Conservation (phyloP, 2,797 vertebrate species). For the Eutrigla gurnardus region DNA sequence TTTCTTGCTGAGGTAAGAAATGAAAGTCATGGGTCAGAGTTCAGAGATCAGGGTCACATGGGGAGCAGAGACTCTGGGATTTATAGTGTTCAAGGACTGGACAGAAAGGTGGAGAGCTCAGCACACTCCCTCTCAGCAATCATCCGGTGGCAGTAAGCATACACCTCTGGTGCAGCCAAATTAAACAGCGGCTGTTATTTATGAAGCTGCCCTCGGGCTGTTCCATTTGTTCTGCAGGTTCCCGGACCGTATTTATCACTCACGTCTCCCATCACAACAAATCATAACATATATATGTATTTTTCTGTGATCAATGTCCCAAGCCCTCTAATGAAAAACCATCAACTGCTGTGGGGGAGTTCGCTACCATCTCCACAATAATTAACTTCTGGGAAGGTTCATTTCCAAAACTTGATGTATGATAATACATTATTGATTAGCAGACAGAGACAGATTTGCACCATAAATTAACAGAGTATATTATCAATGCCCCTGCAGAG, state of each 20-base stretch:
- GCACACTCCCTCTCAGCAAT: conserved; percentile 45
- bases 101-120: conserved; percentile 12
- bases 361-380: conserved; percentile 57
- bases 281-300: conserved; percentile 47
- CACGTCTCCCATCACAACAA: conserved; percentile 63
- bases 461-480: conserved; percentile 70
- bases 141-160: conserved; percentile 43
- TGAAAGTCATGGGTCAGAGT: neutral
- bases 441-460: conserved; percentile 67
- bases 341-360: conserved; percentile 53
- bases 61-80: conserved; percentile 12
- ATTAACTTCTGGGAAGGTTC: conserved; percentile 75
- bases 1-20: neutral
- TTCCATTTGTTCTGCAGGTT: conserved; percentile 66
- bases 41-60: conserved; percentile 26
- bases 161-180: conserved; percentile 43
- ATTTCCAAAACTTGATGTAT: conserved; percentile 79
- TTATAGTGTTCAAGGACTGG: conserved; percentile 54
- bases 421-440: conserved; percentile 82
- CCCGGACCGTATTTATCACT: conserved; percentile 53
- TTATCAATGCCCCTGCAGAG: conserved; percentile 63
- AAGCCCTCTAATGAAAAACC: conserved; percentile 67
- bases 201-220: conserved; percentile 47
- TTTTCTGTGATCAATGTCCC: conserved; percentile 56
- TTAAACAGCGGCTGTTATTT: conserved; percentile 64